Evolutionary conservation across 2,888 invertebrate genomes (phyloP).

Genomic region (Diadegma fenestrale): DNA sequence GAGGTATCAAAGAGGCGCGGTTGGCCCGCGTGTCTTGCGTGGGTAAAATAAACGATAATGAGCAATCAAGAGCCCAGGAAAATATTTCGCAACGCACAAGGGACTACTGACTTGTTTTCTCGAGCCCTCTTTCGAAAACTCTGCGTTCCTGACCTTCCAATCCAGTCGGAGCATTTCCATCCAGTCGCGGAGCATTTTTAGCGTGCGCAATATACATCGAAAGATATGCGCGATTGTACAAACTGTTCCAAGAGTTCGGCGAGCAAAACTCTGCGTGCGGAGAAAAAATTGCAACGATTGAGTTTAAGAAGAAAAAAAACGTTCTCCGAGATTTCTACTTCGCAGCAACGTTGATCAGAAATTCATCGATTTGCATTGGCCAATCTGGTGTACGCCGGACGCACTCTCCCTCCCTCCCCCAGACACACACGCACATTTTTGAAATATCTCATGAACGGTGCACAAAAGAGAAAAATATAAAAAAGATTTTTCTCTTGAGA

Average conservation of each 20-base stretch:
- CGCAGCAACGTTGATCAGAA: not conserved
- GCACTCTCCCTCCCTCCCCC: no score
- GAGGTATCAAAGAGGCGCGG: not conserved
- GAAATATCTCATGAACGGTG: not conserved
- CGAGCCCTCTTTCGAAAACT: conserved; percentile 4
- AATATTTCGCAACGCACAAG: conserved; percentile 50
- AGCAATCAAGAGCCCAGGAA: conserved; percentile 52
- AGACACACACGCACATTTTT: no score
- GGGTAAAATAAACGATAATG: conserved; percentile 61
- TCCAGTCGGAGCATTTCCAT: not conserved
- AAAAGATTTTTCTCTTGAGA: not conserved
- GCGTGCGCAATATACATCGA: not conserved
- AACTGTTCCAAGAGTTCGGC: not conserved
- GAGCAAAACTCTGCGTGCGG: not conserved
- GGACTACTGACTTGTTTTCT: conserved; percentile 36
- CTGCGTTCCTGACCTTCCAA: conserved; percentile 25
- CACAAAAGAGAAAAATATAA: not conserved
- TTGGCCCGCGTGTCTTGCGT: conserved; percentile 26
- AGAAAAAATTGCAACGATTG: not conserved
- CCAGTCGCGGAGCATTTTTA: not conserved
- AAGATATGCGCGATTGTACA: not conserved
- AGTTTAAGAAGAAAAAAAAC: not conserved
- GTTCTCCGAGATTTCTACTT: not conserved
- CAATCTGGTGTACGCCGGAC: no score
- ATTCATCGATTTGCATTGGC: not conserved